A percentile compares a stretch with the other conserved stretches of the same genome.
Conservation (phyloP, 1,140 invertebrate genomes). For the Lepidurus couesii region DNA sequence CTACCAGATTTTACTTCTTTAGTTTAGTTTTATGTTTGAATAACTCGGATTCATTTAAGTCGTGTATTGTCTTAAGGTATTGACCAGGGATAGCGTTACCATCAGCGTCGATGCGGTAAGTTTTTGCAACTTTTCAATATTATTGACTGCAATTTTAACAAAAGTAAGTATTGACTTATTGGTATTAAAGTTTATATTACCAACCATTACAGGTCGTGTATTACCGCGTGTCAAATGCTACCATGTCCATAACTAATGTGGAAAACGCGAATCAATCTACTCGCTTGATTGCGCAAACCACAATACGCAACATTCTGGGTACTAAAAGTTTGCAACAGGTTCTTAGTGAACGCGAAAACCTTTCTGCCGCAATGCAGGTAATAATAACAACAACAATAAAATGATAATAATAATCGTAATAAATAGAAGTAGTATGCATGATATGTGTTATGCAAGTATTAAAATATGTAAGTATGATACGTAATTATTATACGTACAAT, state of each 20-base stretch:
- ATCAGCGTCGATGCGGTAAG: constrained; percentile 52
- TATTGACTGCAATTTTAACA: too few relatives aligned
- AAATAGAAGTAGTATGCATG: too few relatives aligned
- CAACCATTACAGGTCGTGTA: constrained; percentile 45
- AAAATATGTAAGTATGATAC: too few relatives aligned
- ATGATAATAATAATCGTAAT: background rate
- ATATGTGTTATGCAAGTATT: too few relatives aligned
- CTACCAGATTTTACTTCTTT: background rate
- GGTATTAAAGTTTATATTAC: too few relatives aligned
- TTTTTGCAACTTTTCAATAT: background rate
- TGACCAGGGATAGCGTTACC: constrained; percentile 57
- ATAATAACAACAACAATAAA: background rate
- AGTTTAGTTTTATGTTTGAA: too few relatives aligned
- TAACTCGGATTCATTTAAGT: background rate
- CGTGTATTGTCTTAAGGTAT: constrained; percentile 46
- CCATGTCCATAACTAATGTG: constrained; percentile 91
- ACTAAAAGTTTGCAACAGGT: constrained; percentile 48
- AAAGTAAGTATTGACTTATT: too few relatives aligned
- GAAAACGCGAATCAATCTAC: constrained; percentile 90
- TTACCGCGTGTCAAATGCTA: constrained; percentile 74
- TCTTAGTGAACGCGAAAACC: constrained; percentile 44
- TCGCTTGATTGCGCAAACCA: constrained; percentile 46
- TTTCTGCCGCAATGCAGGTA: constrained; percentile 44
- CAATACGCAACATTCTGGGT: constrained; percentile 47
- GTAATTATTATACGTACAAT: too few relatives aligned